Evolutionary conservation across 2,888 invertebrate genomes (phyloP).

Genomic region (Argynnis bischoffii): DNA sequence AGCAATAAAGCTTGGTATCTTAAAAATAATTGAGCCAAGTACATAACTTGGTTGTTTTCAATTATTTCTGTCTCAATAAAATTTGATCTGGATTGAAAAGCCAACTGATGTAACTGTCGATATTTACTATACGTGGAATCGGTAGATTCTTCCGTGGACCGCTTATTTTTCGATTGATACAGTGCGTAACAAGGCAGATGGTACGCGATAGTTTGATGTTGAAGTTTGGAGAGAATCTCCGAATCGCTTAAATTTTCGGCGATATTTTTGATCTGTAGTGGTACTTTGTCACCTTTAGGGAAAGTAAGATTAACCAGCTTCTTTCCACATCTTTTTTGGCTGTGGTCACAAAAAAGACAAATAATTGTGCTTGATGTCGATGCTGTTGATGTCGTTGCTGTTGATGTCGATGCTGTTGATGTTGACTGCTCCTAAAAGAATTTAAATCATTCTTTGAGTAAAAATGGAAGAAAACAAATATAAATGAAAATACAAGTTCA

Average conservation of each 20-base stretch:
- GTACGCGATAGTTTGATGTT: conserved; percentile 35
- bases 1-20: conserved; percentile 38
- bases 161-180: conserved; percentile 34
- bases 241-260: conserved; percentile 17
- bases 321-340: conserved; percentile 33
- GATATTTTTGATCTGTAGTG: conserved; percentile 28
- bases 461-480: conserved; percentile 26
- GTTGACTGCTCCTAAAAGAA: conserved; percentile 34
- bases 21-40: conserved; percentile 36
- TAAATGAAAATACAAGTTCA: conserved; percentile 21
- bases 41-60: conserved; percentile 36
- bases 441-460: conserved; percentile 31
- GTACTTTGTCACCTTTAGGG: conserved; percentile 23
- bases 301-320: conserved; percentile 34
- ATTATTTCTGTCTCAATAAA: conserved; percentile 40
- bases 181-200: conserved; percentile 35
- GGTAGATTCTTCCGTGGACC: conserved; percentile 17
- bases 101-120: conserved; percentile 26
- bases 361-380: conserved; percentile 32
- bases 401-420: too few relatives aligned
- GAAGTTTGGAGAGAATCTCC: conserved; percentile 31
- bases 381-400: conserved; percentile 36
- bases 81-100: conserved; percentile 20
- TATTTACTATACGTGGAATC: conserved; percentile 10
- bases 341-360: conserved; percentile 33